These are phyloP conservation scores for Distichodus sexfasciatus DNA, from an alignment of 2,797 vertebrate species.

Conservation along the genomic window DNA sequence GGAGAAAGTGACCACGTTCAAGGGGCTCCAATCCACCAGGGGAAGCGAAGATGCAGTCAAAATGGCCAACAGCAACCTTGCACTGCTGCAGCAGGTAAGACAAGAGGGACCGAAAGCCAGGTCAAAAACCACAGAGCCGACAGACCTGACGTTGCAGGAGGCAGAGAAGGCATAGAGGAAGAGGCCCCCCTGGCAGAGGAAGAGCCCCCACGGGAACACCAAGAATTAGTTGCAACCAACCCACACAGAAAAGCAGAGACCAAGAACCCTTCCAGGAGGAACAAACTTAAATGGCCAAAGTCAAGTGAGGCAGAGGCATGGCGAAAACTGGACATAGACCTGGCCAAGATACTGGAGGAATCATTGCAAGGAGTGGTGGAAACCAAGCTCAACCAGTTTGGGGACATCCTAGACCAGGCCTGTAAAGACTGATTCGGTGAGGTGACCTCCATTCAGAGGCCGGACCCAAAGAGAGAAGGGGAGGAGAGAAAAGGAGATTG, in stretches of 20 bases:
- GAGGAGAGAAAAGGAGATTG: constrained; percentile 26
- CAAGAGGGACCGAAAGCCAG: constrained; percentile 23
- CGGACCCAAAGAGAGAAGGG: constrained; percentile 6
- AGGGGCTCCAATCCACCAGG: constrained; percentile 12
- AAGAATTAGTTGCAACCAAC: background rate
- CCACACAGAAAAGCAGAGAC: constrained; percentile 3
- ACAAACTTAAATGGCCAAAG: constrained; percentile 14
- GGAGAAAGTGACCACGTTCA: constrained; percentile 6
- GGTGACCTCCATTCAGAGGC: background rate
- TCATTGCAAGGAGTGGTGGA: background rate
- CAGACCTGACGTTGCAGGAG: background rate
- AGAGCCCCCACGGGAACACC: background rate
- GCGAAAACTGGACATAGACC: background rate
- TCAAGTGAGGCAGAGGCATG: constrained; percentile 15
- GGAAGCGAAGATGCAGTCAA: constrained; percentile 5
- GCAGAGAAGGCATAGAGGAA: background rate
- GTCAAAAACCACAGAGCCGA: constrained; percentile 14
- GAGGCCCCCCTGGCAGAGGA: constrained; percentile 11
- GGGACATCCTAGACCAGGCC: constrained; percentile 14
- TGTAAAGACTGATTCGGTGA: constrained; percentile 12
- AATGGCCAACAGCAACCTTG: constrained; percentile 19
- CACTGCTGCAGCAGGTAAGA: background rate
- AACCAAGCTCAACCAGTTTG: constrained; percentile 4
- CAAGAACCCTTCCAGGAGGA: background rate
- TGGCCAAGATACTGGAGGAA: background rate